Evolutionary conservation across 2,113 vertebrate species (phyloP), one percentile per base, ranked within the genome.

Genomic region (Sinocyclocheilus anshuiensis): DNA sequence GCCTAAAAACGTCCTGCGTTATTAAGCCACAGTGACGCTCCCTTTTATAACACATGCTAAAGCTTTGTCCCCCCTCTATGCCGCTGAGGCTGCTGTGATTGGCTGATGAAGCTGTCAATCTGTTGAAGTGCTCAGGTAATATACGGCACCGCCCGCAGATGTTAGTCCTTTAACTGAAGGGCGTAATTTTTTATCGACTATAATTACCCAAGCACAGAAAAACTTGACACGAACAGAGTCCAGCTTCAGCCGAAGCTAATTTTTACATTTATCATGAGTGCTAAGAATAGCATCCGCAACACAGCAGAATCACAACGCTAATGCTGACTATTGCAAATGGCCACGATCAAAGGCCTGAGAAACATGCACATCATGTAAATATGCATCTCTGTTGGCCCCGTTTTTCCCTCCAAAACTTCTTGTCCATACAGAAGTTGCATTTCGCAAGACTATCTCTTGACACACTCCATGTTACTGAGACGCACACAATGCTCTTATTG

Each of bases 281-380:
- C 81, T 50, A 53, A 83, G 81, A 83, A 83, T 71, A 83, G 65
- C 45, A 29, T 83, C 26, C 45, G 18, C 24, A 16, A 83, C 65
- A 20, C 78, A 79, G 77, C 77, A 79, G 53, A 79, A 59, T 36
- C 36, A 42, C 80, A 71, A 33, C 65, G 11, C 39, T 81, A 72
- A 22, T 83, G 81, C 81, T 83, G 81, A 83, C 81, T 71, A 18
- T 26, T 36, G 48, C 48, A 48, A 69, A 71, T 5, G 48, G 24
- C 79, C 39, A 26, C 16, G 22, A 81, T 63, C 61, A 81, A 81
- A 81, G 61, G 39, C 79, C 59, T 12, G 61, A n/a, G 79, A 48
- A 67, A 67, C 59, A 81, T 81, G 78, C 59, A 10, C 39, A 81
- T 81, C 78, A 63, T 81, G 78, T 81, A 48, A 81, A 65, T 42